Evolutionary conservation across 2,113 vertebrate species (phyloP).

Genomic region (Chrysochloris asiatica): DNA sequence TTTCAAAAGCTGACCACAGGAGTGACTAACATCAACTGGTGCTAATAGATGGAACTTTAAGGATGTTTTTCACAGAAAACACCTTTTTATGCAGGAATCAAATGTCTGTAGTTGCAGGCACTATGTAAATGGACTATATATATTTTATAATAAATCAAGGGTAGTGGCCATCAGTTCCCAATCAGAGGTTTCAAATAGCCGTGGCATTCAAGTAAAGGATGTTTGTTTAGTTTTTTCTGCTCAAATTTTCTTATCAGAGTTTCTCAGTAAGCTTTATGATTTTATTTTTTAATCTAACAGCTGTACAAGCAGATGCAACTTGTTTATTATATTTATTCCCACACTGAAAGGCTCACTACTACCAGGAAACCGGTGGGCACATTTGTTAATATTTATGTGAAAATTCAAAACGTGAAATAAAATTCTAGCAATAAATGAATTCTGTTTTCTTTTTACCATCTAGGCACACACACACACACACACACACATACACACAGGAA

Average conservation of each 20-base stretch:
- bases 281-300: slow-evolving; percentile 21
- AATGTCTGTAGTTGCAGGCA: neutral
- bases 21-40: neutral
- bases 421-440: slow-evolving; percentile 46
- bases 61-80: neutral
- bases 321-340: slow-evolving; percentile 42
- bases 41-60: slow-evolving; percentile 8
- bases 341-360: slow-evolving; percentile 43
- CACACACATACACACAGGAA: neutral
- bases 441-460: slow-evolving; percentile 8
- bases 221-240: neutral
- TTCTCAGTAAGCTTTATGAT: neutral
- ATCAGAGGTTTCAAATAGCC: neutral
- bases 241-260: slow-evolving; percentile 10
- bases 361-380: neutral
- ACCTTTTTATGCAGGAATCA: neutral
- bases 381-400: slow-evolving; percentile 48
- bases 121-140: neutral
- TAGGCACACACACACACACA: no score
- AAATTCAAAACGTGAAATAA: slow-evolving; percentile 40
- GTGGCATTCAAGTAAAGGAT: neutral
- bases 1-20: slow-evolving; percentile 36
- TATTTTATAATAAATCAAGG: neutral
- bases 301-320: slow-evolving; percentile 43
- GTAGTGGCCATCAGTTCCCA: neutral